Conservation (phyloP, 2,888 invertebrate genomes). For the Nudaria mundana region DNA sequence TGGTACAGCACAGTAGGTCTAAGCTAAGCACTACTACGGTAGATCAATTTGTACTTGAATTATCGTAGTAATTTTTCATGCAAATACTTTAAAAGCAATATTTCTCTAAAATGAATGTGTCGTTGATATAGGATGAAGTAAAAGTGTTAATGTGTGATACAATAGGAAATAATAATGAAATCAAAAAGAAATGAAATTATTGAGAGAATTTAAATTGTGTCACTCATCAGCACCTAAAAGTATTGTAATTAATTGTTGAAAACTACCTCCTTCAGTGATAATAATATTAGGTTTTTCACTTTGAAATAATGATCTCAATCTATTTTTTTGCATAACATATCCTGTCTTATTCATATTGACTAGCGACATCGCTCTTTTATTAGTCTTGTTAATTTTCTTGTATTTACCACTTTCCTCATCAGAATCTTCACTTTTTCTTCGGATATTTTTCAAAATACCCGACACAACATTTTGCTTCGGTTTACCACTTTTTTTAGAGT, state of each 20-base stretch:
- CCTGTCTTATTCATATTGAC: constrained; percentile 63
- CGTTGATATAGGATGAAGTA: constrained; percentile 22
- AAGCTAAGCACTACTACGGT: neutral
- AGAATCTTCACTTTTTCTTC: constrained; percentile 63
- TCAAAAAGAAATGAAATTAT: neutral
- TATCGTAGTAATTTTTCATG: constrained; percentile 11
- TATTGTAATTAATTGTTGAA: constrained; percentile 13
- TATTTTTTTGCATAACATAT: constrained; percentile 59
- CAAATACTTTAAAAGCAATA: constrained; percentile 24
- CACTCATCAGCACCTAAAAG: constrained; percentile 20
- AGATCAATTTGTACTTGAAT: constrained; percentile 2
- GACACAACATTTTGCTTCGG: constrained; percentile 60
- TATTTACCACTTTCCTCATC: constrained; percentile 74
- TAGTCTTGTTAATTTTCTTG: constrained; percentile 72
- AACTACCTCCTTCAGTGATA: constrained; percentile 79
- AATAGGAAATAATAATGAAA: constrained; percentile 15
- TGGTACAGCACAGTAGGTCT: neutral
- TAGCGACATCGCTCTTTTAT: constrained; percentile 69
- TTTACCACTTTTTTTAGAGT: constrained; percentile 65
- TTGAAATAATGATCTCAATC: constrained; percentile 70
- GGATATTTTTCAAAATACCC: constrained; percentile 62
- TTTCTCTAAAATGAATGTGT: constrained; percentile 12
- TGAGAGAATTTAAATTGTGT: constrained; percentile 8
- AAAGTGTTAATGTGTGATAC: constrained; percentile 29
- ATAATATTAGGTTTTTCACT: constrained; percentile 72